These are phyloP conservation scores for Flexamia atlantica DNA, from an alignment of 2,888 invertebrate species.

Conservation along the genomic window DNA sequence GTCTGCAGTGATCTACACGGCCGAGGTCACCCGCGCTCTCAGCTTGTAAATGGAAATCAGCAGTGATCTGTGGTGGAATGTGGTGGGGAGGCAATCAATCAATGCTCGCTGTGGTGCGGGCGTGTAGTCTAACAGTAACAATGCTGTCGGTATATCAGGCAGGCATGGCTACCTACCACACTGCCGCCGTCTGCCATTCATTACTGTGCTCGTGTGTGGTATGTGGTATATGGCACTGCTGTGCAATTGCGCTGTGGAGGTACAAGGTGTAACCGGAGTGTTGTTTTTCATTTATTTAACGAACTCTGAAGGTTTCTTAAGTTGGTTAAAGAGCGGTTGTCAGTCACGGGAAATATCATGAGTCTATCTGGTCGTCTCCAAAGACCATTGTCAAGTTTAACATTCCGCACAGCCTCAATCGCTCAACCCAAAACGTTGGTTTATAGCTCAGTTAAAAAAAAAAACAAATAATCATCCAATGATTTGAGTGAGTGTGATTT, in stretches of 20 bases:
- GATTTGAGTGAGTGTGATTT: too few species aligned
- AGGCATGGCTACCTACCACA: conserved; percentile 14
- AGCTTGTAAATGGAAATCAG: conserved; percentile 41
- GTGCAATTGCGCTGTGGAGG: neutral
- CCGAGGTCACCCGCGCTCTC: neutral
- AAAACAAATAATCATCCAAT: too few species aligned
- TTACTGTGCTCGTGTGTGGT: neutral
- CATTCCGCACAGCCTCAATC: too few species aligned
- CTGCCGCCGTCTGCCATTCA: neutral
- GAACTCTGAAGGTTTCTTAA: too few species aligned
- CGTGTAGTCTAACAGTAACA: neutral
- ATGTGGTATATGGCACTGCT: neutral
- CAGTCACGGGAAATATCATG: too few species aligned
- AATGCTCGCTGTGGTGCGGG: neutral
- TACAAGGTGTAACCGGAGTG: too few species aligned
- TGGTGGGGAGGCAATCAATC: neutral
- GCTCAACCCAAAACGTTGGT: too few species aligned
- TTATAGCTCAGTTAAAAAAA: too few species aligned
- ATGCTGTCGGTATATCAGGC: neutral
- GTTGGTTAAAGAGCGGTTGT: too few species aligned
- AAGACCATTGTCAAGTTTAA: too few species aligned
- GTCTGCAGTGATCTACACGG: neutral
- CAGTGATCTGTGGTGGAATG: conserved; percentile 18
- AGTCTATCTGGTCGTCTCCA: too few species aligned
- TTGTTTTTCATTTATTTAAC: too few species aligned